phyloP scores from a whole-genome alignment of 2,888 invertebrate species.

The Rhyacophila evoluta region DNA sequence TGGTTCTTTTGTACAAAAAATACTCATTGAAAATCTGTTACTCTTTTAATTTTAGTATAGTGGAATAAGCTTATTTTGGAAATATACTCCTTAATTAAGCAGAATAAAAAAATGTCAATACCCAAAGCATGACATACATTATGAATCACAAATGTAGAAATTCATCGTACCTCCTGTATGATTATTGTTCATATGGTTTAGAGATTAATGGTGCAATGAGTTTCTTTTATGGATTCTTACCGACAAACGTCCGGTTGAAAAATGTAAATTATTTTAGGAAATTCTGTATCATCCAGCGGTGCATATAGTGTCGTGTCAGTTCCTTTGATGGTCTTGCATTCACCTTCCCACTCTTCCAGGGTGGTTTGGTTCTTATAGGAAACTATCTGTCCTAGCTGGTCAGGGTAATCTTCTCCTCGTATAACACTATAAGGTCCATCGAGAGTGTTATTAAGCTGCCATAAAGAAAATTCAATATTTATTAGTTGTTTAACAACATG shows the following conservation, averaged over 20 bases:
- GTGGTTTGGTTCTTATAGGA: constrained; percentile 62
- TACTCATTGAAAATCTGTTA: too few species aligned
- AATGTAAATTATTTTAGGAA: constrained; percentile 62
- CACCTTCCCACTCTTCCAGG: constrained; percentile 63
- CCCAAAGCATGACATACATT: too few species aligned
- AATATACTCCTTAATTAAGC: too few species aligned
- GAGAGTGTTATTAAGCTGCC: constrained; percentile 68
- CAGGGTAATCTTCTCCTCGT: constrained; percentile 67
- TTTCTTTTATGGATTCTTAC: constrained; percentile 57
- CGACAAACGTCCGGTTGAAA: constrained; percentile 73
- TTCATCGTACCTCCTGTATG: too few species aligned
- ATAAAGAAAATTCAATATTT: neutral
- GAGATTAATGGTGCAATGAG: too few species aligned
- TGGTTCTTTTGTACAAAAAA: too few species aligned
- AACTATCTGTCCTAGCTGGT: constrained; percentile 66
- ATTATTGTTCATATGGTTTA: too few species aligned
- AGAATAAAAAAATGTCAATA: too few species aligned
- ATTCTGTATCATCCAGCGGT: constrained; percentile 63
- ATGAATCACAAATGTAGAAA: too few species aligned
- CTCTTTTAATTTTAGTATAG: too few species aligned
- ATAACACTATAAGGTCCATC: constrained; percentile 70
- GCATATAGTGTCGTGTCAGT: constrained; percentile 71
- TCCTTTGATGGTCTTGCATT: constrained; percentile 70
- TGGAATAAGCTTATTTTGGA: too few species aligned
- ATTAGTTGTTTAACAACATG: too few species aligned